Evolutionary conservation across 2,113 vertebrate genomes (phyloP), one percentile per base, ranked within the genome.

Genomic region (Rynchops niger): DNA sequence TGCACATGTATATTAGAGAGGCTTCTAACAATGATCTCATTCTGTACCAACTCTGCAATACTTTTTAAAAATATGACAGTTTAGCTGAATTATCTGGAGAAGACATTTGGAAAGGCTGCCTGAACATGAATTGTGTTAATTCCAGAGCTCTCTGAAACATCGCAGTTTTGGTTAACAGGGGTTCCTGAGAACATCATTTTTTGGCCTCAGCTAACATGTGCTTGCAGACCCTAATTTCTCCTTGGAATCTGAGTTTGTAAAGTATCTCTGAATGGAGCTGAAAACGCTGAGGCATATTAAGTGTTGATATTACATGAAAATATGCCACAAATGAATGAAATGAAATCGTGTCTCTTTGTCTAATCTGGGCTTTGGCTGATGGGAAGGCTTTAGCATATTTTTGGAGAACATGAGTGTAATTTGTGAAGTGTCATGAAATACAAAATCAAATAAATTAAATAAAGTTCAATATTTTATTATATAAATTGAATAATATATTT

Each of bases 1-100:
- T 93, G 92, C 94, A 96, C 78, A 93, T 91, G 83, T 87, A 93
- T 95, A 96, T 96, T 96, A 94, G 88, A 95, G 58, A 93, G 88
- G 70, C 78, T 88, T 95, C 95, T 97, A 94, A 97, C 95, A 96
- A 82, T 96, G 93, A 98, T 97, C 93, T 96, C 42, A 86, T 97
- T 97, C 96, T 96, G 86, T 92, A 82, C 55, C 70, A 96, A 84
- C 87, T 96, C 93, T 92, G 97, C 96, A 93, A 87, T 71, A 94
- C 62, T 82, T 69, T 77, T 70, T 10, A 96, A 96, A 90, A 80
- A 89, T 91, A 82, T 96, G 96, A 93, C 94, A 96, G 72, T 95
- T 97, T 93, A 97, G 82, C 63, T 94, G 89, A 98, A 95, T 90
- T 95, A 94, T 90, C 82, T 88, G 92, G 93, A 97, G 78, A 96